Conservation (phyloP, 2,113 vertebrate genomes). For the Pseudopodoces humilis region DNA sequence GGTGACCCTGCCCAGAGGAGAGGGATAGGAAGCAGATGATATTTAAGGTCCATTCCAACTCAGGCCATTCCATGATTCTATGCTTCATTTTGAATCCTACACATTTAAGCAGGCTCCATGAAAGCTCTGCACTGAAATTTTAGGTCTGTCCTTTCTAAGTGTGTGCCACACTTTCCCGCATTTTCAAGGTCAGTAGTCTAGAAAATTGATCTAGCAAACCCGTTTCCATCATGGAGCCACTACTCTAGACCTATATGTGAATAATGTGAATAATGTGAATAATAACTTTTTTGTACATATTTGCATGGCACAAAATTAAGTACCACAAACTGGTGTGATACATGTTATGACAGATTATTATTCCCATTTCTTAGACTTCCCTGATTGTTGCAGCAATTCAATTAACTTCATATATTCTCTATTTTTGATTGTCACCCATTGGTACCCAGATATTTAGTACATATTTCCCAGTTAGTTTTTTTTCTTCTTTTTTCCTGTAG, state of each 20-base stretch:
- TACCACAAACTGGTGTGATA: background rate
- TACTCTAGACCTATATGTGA: background rate
- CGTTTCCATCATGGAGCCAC: background rate
- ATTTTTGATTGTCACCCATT: background rate
- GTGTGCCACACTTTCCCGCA: rapidly evolving
- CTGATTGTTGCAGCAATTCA: background rate
- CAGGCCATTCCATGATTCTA: background rate
- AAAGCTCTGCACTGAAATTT: background rate
- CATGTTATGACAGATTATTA: background rate
- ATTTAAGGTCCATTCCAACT: background rate
- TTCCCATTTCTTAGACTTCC: background rate
- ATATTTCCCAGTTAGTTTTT: background rate
- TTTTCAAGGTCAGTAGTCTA: background rate
- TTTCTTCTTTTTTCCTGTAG: background rate
- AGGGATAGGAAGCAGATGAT: background rate
- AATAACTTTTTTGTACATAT: background rate
- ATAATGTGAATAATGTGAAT: too few relatives aligned
- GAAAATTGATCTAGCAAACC: background rate
- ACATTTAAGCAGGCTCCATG: rapidly evolving
- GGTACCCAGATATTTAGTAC: background rate
- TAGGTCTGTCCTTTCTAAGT: background rate
- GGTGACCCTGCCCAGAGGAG: background rate
- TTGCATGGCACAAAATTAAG: background rate
- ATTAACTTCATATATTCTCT: background rate
- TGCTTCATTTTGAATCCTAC: background rate